Evolutionary conservation across 1,140 invertebrate species (phyloP), one percentile per base, ranked within the genome.

Genomic region (Drosophila kepulauana): DNA sequence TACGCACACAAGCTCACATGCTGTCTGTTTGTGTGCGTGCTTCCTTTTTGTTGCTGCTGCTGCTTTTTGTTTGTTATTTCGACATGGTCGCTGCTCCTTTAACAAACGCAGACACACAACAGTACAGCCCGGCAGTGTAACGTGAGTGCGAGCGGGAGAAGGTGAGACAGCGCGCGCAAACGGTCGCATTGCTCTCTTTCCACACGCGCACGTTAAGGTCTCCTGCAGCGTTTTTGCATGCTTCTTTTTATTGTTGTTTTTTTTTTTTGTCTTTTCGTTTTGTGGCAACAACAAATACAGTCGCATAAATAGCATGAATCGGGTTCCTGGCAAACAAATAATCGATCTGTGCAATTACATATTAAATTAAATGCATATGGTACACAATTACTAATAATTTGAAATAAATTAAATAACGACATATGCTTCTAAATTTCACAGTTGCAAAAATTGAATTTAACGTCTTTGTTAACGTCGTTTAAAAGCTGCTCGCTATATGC

Each of bases 141-240:
- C 35, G 35, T 8, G 63, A 54, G 63, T 30, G 38, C 38, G 49
- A 65, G 8, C 49, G n/a, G 20, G 54, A 54, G 59, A 71, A 28
- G 1, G 25, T 0, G 45, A 61, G 38, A 35, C 20, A 25, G 30
- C 30, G 41, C 41, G 56, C 64, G 20, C 35, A 3, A 13, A 46
- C 16, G 10, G 8, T 13, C 20, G 67, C 20, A 61, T 61, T 62
- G 43, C 30, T 38, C 52, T 68, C 57, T 72, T 56, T 43, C 6
- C 56, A 28, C 54, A 16, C 38, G 20, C 8, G 10, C 10, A 56
- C 62, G 43, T 70, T 45, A 48, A 58, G 77, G 73, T 79, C 77
- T 79, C 77, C 77, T 79, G 77, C 77, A 72, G 51, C 62, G 77
- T 41, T 72, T 78, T 75, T 68, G 63, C 57, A 68, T 77, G 59